These are phyloP conservation scores for Prionailurus bengalensis DNA, from an alignment of 2,113 vertebrate species.

Conservation along the genomic window DNA sequence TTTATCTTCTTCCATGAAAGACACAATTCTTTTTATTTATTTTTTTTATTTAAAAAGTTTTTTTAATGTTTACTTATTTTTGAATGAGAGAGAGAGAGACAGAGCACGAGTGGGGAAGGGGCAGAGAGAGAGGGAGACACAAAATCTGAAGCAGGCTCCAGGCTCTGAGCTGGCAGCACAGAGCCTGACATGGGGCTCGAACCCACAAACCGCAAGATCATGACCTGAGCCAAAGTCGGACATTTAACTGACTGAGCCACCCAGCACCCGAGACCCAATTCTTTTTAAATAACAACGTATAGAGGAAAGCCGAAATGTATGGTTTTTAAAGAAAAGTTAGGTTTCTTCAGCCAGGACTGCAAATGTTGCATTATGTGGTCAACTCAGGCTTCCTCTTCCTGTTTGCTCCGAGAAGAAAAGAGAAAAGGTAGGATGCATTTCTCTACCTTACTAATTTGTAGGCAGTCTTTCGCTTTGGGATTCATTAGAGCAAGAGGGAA, in stretches of 20 bases:
- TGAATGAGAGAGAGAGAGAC: too few species aligned
- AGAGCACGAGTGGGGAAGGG: too few species aligned
- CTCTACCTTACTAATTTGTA: not conserved
- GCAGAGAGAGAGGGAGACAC: too few species aligned
- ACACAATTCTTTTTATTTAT: not conserved
- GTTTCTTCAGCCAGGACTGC: not conserved
- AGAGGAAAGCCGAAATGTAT: not conserved
- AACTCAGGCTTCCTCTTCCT: not conserved
- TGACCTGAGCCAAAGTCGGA: too few species aligned
- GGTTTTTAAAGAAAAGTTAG: not conserved
- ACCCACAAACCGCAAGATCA: too few species aligned
- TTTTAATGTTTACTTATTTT: too few species aligned
- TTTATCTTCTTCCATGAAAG: not conserved
- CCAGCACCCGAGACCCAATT: not conserved
- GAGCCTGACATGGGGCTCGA: too few species aligned
- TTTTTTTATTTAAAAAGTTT: too few species aligned
- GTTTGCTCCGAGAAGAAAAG: not conserved
- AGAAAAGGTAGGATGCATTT: not conserved
- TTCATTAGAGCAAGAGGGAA: not conserved
- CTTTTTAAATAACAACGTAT: not conserved
- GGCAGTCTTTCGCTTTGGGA: not conserved
- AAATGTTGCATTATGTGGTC: not conserved
- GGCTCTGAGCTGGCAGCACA: too few species aligned
- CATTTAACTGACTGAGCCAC: too few species aligned
- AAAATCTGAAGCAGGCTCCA: too few species aligned